These are phyloP conservation scores for Eretmocerus hayati DNA, from an alignment of 2,888 invertebrate species.

Conservation along the genomic window DNA sequence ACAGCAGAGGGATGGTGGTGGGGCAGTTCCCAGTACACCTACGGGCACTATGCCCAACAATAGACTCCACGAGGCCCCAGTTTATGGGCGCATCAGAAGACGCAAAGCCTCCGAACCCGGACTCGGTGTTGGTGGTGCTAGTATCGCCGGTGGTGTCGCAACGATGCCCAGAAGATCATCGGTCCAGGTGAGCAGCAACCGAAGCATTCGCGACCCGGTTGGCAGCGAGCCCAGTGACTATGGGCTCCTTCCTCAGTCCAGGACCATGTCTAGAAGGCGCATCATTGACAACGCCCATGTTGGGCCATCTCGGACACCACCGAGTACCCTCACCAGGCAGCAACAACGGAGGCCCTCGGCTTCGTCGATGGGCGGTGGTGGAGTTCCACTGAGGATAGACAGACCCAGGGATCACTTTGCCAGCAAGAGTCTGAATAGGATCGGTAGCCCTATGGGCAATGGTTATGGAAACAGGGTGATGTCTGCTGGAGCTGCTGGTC, in stretches of 20 bases:
- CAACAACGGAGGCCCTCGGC: too few species aligned
- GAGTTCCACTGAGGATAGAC: conserved; percentile 29
- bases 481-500: conserved; percentile 8
- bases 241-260: neutral
- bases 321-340: neutral
- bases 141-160: conserved; percentile 22
- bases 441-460: too few species aligned
- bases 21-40: neutral
- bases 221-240: conserved; percentile 11
- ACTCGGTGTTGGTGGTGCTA: neutral
- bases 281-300: conserved; percentile 37
- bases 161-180: conserved; percentile 18
- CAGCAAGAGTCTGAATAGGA: conserved; percentile 7
- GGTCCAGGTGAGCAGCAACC: conserved; percentile 16
- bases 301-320: too few species aligned
- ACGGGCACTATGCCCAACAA: neutral
- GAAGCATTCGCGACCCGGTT: conserved; percentile 17
- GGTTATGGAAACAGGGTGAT: conserved; percentile 4
- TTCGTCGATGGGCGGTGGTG: too few species aligned
- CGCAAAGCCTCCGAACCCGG: conserved; percentile 36
- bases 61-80: conserved; percentile 31
- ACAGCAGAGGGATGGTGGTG: too few species aligned
- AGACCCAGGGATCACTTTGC: conserved; percentile 10
- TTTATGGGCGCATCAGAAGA: conserved; percentile 40
- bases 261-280: conserved; percentile 36